Evolutionary conservation across 2,888 invertebrate genomes (phyloP), one percentile per base, ranked within the genome.

Genomic region (Notocelia uddmanniana): DNA sequence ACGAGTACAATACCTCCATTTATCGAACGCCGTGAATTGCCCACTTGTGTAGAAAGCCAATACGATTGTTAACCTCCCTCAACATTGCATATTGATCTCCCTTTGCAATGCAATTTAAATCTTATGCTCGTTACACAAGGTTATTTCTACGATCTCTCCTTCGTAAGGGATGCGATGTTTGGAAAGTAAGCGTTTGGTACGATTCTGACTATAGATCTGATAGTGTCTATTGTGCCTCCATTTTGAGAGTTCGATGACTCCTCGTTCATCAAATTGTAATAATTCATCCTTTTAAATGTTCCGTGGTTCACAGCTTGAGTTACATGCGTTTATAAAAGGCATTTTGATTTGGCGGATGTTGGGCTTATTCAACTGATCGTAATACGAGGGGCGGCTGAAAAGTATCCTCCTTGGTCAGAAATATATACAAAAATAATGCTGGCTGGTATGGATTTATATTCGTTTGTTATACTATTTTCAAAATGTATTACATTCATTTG

Each of bases 161-260:
- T 23, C n/a, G 13, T 5, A 11, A 10, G 21, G 10, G 23, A 64
- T 64, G 21, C 34, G 64, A 64, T n/a, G 21, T 64, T 37, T 21
- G 3, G 34, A 54, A 21, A 50, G 64, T 69, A 31, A 68, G 58
- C 71, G 73, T 19, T 64, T 74, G 70, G 69, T 79, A 52, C 21
- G 34, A 79, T 64, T 37, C 81, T 79, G 81, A 82, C 84, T 81
- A 85, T 85, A 84, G 83, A 86, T 86, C 84, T 82, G 85, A 87
- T 87, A 83, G 81, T 78, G 79, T 73, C 81, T 76, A 88, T 89
- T 89, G 81, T 78, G 79, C 67, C 76, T 82, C 84, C 81, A 87
- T 88, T 87, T 88, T 85, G 78, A 78, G 81, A 86, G 89, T 86
- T 88, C 89, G 82, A 83, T 83, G 87, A 87, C 89, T 85, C 79